Conservation (phyloP, 2,888 invertebrate genomes). For the Macaria liturata region DNA sequence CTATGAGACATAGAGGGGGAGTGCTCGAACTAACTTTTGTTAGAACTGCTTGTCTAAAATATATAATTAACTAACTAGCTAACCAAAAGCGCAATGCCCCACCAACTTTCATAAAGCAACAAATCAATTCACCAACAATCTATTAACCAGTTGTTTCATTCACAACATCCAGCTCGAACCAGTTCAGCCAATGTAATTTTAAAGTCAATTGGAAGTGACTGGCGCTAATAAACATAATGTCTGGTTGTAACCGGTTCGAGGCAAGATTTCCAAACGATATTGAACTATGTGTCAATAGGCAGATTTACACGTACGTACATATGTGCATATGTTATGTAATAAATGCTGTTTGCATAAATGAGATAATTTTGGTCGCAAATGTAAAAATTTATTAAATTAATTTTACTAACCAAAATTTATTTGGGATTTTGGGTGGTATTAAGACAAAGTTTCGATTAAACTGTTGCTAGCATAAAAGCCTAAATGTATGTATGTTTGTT, state of each 20-base stretch:
- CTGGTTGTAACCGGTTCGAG: constrained; percentile 11
- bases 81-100: too few species aligned
- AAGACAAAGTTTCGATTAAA: too few species aligned
- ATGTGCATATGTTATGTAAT: constrained; percentile 22
- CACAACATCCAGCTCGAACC: constrained; percentile 10
- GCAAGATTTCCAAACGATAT: constrained; percentile 12
- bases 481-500: too few species aligned
- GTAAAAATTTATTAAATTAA: too few species aligned
- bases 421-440: too few species aligned
- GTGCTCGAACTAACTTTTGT: too few species aligned
- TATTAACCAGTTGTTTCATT: constrained; percentile 2
- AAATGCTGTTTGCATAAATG: constrained; percentile 17
- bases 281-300: constrained; percentile 17
- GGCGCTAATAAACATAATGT: constrained; percentile 9
- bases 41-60: too few species aligned
- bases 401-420: too few species aligned
- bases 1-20: too few species aligned
- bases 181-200: constrained; percentile 8
- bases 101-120: too few species aligned
- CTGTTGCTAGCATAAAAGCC: too few species aligned
- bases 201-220: constrained; percentile 7
- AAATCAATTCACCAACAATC: not conserved
- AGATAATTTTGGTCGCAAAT: not conserved
- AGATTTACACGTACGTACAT: constrained; percentile 13
- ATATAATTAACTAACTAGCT: too few species aligned